Conservation (phyloP, 2,797 vertebrate genomes). For the Enteromius unitaeniatus region DNA sequence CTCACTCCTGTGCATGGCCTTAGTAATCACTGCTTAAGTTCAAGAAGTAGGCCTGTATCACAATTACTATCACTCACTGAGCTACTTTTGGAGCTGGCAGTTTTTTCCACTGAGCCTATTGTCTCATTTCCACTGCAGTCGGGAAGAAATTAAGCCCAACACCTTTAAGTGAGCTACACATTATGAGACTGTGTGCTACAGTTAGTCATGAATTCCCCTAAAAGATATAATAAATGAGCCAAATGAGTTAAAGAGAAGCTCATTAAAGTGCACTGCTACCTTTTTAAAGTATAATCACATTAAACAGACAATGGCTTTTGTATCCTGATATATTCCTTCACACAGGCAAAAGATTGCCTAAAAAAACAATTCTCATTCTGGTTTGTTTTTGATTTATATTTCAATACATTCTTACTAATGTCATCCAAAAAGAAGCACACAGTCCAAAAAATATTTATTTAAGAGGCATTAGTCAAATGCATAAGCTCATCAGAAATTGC, state of each 20-base stretch:
- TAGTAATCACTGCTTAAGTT: slow-evolving; percentile 15
- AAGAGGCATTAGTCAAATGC: not conserved
- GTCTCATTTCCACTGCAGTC: slow-evolving; percentile 8
- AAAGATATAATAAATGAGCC: not conserved
- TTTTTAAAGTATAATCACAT: not conserved
- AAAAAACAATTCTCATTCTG: not conserved
- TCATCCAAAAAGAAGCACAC: not conserved
- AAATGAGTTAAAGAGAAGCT: slow-evolving; percentile 7
- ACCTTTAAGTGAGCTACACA: slow-evolving; percentile 18
- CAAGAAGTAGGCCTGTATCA: not conserved
- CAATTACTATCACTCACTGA: slow-evolving; percentile 10
- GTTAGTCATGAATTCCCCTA: not conserved
- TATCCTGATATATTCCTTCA: not conserved
- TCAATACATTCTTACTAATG: not conserved
- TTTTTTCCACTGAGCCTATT: not conserved
- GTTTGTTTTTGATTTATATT: not conserved
- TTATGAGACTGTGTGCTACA: slow-evolving; percentile 3
- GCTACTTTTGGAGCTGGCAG: not conserved
- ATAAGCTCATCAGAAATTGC: not conserved
- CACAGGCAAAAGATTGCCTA: not conserved
- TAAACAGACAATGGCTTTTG: not conserved
- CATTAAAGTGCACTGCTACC: not conserved
- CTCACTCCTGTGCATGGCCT: not conserved
- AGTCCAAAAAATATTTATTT: not conserved
- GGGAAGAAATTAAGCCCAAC: not conserved